Base-by-base conservation (phyloP, 2,797 vertebrate species). In the Enteromius argenteus region DNA sequence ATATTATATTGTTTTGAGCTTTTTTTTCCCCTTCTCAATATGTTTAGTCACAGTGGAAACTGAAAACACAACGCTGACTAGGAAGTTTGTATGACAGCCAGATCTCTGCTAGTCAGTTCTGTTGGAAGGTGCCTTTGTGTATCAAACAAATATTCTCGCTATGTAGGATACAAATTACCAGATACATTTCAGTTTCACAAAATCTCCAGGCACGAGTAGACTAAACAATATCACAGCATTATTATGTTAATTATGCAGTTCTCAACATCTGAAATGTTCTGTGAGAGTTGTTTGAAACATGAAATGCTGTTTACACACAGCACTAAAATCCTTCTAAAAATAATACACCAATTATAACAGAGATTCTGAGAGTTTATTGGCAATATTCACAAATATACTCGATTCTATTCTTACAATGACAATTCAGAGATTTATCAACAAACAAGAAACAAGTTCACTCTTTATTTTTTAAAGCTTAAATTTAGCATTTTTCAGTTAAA, bases 1-100 rank as follows among this genome's bases (percentile, higher is more conserved):
- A 92, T 91, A 91, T 92, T 81, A 95, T 95, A 94, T 91, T 94
- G 89, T 87, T 88, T 83, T 89, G 90, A 87, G 86, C 1, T 80
- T 68, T 86, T 88, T 86, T 21, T 17, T 8, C 4, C 39, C 39
- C 39, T 80, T 83, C 94, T 95, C 94, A 91, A 86, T 71, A 87
- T 86, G 83, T 90, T 90, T 89, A 87, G 80, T 78, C 85, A 49
- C 53, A 80, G 77, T 73, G 68, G 71, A 86, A 87, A 66, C 23
- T 84, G 83, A 84, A 86, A 88, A 85, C 78, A 86, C 83, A 30
- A 42, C 77, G 58, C 88, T 73, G 44, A 87, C 83, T 73, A 81
- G 67, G 83, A 66, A 84, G 83, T 84, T 85, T 72, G 62, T 17
- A 30, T 81, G 72, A 37, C 60, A 77, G 49, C 81, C 19, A 64